Percentiles rank a stretch among this genome's conserved stretches.
phyloP scores from a whole-genome alignment of 2,797 vertebrate species.

The Bradypodion ventrale region DNA sequence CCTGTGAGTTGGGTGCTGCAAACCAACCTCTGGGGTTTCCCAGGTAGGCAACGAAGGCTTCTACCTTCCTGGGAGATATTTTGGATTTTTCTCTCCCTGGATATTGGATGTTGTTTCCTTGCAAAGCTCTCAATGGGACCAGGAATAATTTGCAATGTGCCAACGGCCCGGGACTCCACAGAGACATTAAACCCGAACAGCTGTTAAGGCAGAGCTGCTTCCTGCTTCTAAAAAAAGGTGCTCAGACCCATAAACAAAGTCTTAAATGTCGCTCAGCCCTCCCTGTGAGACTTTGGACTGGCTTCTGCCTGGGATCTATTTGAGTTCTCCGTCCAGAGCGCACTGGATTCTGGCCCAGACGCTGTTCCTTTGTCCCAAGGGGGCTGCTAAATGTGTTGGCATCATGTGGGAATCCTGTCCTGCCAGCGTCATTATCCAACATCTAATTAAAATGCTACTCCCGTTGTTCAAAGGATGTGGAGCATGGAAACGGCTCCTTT shows the following conservation, averaged over 20 bases:
- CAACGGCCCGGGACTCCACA: fast-evolving
- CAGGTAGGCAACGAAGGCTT: too few relatives aligned
- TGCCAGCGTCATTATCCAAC: not conserved
- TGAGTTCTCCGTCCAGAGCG: too few relatives aligned
- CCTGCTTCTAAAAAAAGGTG: not conserved
- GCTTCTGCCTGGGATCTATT: not conserved
- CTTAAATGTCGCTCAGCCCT: not conserved
- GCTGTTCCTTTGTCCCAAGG: not conserved
- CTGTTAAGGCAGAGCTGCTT: not conserved
- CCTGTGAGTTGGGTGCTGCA: too few relatives aligned
- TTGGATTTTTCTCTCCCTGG: not conserved
- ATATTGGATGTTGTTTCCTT: not conserved
- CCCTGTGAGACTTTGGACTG: too few relatives aligned
- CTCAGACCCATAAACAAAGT: fast-evolving
- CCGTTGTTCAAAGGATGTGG: not conserved
- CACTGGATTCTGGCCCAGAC: too few relatives aligned
- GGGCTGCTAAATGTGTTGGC: not conserved
- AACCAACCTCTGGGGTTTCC: too few relatives aligned
- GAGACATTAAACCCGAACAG: not conserved
- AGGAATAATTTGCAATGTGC: constrained; percentile 18
- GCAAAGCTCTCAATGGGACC: not conserved
- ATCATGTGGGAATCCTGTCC: too few relatives aligned
- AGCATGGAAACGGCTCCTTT: not conserved
- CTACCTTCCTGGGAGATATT: too few relatives aligned
- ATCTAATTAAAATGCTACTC: not conserved